Evolutionary conservation across 1,140 invertebrate species (phyloP), one percentile per base, ranked within the genome.

Genomic region (Anoplophora glabripennis): DNA sequence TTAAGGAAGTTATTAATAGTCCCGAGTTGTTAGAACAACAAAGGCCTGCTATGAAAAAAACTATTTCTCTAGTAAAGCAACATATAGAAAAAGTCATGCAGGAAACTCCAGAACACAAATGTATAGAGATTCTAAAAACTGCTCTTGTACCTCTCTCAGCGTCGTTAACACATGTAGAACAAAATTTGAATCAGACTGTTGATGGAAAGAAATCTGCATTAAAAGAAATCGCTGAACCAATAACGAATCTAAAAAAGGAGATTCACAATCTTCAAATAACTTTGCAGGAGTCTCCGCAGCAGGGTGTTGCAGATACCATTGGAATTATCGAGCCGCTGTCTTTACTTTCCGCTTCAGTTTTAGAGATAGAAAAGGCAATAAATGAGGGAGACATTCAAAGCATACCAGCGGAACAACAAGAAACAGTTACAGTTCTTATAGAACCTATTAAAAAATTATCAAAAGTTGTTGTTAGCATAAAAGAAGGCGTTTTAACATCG

Each of bases 381-480:
- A 14, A 48, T 2, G 18, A 48, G 3, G 15, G n/a, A 28, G 21
- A 28, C 3, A 28, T 42, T 21, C 42, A 60, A 46, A n/a, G 10
- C 21, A 52, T 60, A 7, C 14, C 58, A 8, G 14, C 10, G 17
- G 34, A 54, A 33, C 51, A 47, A 37, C 28, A 35, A 12, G 52
- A 60, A 41, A 54, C 17, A 1, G 11, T 60, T 1, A 7, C 5
- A 5, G 8, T 11, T 5, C 17, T 59, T 11, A 4, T 10, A 57
- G 46, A 57, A 42, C 62, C 62, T 15, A 10, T 61, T 4, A 42
- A 61, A 42, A 47, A 53, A 14, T 33, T 64, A 11, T 49, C 18
- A 9, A 37, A 53, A 36, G 12, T 56, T 7, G n/a, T 64, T 37
- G 38, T 59, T 35, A n/a, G 51, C 34, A 38, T 36, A 5, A 63